Conservation (phyloP, 2,113 vertebrate species). For the Megalops atlanticus region DNA sequence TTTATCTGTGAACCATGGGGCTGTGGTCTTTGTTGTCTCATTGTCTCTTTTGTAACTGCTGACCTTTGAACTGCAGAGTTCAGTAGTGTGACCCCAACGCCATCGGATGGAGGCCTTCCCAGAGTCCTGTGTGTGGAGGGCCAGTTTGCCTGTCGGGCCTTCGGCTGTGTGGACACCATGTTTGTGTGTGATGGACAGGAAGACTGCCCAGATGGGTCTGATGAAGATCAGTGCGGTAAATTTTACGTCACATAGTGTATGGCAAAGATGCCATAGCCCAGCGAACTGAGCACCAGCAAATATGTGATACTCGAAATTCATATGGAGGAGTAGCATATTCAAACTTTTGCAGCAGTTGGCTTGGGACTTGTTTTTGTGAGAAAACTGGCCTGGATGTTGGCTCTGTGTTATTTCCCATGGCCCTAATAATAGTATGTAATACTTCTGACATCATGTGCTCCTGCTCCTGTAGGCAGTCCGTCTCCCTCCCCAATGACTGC, state of each 20-base stretch:
- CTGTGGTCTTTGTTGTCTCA: too few species aligned
- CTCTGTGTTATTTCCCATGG: background rate
- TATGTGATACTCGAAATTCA: background rate
- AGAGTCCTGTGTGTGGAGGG: conserved; percentile 66
- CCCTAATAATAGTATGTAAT: background rate
- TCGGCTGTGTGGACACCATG: conserved; percentile 71
- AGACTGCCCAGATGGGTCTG: conserved; percentile 78
- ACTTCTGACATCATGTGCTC: background rate
- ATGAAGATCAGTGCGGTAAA: conserved; percentile 77
- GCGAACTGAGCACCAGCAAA: background rate
- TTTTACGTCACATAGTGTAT: background rate
- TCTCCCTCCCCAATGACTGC: conserved; percentile 40
- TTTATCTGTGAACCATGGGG: background rate
- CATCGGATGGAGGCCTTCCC: conserved; percentile 50
- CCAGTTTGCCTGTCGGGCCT: conserved; percentile 67
- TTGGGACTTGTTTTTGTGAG: background rate
- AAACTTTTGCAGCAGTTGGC: too few species aligned
- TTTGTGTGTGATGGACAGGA: conserved; percentile 73
- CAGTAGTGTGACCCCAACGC: conserved; percentile 39
- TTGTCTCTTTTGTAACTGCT: too few species aligned
- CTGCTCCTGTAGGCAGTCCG: conserved; percentile 42
- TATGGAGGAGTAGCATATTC: background rate
- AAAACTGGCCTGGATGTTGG: too few species aligned
- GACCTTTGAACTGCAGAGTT: background rate
- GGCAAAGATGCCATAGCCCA: too few species aligned